Conservation (phyloP, 1,140 invertebrate species). For the Drosophila nigromelanica region DNA sequence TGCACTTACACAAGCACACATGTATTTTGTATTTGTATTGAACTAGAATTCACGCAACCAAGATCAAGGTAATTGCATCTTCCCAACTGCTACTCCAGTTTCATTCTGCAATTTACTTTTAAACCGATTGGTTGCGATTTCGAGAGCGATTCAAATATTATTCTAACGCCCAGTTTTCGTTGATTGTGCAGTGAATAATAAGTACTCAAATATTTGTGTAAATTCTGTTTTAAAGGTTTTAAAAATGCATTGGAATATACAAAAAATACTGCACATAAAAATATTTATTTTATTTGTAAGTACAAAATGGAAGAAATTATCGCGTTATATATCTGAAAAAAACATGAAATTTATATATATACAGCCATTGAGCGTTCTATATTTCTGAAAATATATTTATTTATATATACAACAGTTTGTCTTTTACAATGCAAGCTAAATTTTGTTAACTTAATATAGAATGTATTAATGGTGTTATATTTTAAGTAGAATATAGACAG, state of each 20-base stretch:
- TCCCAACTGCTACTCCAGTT: conserved; percentile 45
- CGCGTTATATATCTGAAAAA: not conserved
- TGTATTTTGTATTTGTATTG: conserved; percentile 34
- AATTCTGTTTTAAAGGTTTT: too few species aligned
- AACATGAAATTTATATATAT: not conserved
- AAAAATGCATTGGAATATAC: not conserved
- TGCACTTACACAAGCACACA: conserved; percentile 6
- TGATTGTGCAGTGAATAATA: not conserved
- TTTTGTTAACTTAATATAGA: too few species aligned
- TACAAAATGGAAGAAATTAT: too few species aligned
- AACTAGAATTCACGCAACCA: conserved; percentile 57
- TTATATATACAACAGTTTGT: too few species aligned
- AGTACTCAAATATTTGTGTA: not conserved
- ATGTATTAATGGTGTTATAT: too few species aligned
- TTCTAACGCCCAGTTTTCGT: not conserved
- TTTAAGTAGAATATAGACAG: too few species aligned
- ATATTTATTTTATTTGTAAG: conserved; percentile 22
- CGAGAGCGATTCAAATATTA: conserved; percentile 37
- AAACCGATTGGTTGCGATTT: conserved; percentile 39
- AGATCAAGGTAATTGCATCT: conserved; percentile 63
- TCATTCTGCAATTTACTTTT: conserved; percentile 51
- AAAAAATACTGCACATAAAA: not conserved
- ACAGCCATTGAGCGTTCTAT: too few species aligned
- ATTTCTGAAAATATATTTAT: too few species aligned
- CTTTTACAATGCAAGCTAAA: too few species aligned